Conservation (phyloP, 1,140 invertebrate genomes). For the Mizuhopecten yessoensis region DNA sequence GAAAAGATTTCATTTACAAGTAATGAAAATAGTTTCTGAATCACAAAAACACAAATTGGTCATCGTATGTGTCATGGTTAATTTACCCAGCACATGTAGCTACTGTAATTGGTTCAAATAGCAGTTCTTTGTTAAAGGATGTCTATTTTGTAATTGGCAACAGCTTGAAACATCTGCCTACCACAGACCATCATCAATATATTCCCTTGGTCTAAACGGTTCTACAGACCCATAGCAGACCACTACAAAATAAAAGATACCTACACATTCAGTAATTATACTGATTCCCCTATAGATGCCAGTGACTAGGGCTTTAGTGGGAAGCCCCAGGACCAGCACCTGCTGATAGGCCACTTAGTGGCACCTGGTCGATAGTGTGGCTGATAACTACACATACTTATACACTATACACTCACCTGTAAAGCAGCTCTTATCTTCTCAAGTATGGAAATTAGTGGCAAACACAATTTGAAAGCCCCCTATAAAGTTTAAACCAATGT, state of each 20-base stretch:
- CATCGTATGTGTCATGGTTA: constrained; percentile 1
- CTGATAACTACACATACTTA: background rate
- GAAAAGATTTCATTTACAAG: background rate
- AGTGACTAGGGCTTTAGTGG: background rate
- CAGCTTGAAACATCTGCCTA: constrained; percentile 14
- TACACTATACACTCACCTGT: background rate
- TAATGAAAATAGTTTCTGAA: constrained; percentile 1
- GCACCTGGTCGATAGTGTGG: background rate
- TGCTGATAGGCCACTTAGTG: constrained; percentile 37
- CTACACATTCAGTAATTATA: too few relatives aligned
- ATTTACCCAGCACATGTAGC: background rate
- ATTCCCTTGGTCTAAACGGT: too few relatives aligned
- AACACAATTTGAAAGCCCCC: background rate
- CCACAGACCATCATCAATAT: background rate
- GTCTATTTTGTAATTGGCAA: background rate
- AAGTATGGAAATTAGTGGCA: background rate
- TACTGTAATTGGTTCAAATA: background rate
- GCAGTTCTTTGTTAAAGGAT: background rate
- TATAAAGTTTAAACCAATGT: background rate
- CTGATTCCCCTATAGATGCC: too few relatives aligned
- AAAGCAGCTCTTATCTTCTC: background rate
- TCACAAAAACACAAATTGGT: background rate
- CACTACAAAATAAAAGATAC: too few relatives aligned
- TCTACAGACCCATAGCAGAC: background rate
- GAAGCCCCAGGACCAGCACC: constrained; percentile 1